Conservation (phyloP, 2,888 invertebrate genomes). For the Molorchus minor region DNA sequence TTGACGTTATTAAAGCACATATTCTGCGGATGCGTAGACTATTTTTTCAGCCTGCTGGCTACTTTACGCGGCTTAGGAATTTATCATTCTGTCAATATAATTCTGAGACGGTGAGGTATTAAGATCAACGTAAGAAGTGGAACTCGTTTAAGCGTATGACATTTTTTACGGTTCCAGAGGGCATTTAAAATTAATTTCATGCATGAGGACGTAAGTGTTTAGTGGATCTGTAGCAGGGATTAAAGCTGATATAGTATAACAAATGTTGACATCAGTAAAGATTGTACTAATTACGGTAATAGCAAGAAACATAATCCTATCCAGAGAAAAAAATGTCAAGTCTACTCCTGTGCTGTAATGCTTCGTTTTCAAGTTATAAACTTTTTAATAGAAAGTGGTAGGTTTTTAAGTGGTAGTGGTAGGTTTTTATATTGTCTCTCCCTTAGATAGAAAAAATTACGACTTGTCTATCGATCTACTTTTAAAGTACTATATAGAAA, state of each 20-base stretch:
- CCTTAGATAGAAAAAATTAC: no score
- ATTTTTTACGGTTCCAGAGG: constrained; percentile 4
- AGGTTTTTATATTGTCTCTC: no score
- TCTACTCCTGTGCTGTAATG: no score
- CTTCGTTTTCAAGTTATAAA: no score
- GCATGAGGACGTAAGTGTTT: constrained; percentile 19
- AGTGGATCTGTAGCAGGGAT: constrained; percentile 16
- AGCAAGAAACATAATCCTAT: no score
- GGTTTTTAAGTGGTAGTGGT: no score
- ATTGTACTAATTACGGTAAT: no score
- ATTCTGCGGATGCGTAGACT: not conserved
- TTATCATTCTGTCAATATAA: constrained; percentile 8
- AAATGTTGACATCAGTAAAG: no score
- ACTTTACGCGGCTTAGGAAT: constrained; percentile 3
- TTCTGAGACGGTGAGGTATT: constrained; percentile 1
- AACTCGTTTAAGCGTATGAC: constrained; percentile 15
- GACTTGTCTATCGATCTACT: no score
- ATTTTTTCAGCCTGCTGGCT: not conserved
- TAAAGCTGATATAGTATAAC: constrained; percentile 10
- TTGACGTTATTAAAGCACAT: not conserved
- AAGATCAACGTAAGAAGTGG: constrained; percentile 5
- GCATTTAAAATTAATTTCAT: constrained; percentile 24
- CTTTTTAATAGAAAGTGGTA: no score
- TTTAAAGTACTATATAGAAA: no score
- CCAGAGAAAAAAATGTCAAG: no score